Evolutionary conservation across 2,797 vertebrate species (phyloP).

Genomic region (Gadopsis marmoratus): DNA sequence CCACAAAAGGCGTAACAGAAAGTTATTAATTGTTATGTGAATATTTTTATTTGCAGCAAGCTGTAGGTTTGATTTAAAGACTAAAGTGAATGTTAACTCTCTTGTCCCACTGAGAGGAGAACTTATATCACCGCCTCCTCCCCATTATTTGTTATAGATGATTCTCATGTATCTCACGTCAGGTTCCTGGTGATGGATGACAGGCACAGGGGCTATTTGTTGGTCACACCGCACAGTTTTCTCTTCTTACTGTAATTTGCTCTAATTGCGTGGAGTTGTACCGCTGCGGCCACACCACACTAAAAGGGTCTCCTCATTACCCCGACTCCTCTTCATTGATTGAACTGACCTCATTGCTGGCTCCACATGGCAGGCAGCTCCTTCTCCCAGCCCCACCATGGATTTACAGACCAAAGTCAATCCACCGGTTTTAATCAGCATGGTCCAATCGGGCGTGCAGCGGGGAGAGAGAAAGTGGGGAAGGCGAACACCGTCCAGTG

Average conservation of each 20-base stretch:
- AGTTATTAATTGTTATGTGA: neutral
- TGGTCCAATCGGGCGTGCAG: slow-evolving; percentile 57
- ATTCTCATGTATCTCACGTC: slow-evolving; percentile 30
- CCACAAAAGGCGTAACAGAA: neutral
- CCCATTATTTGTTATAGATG: slow-evolving; percentile 14
- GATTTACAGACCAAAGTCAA: slow-evolving; percentile 85
- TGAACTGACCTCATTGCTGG: slow-evolving; percentile 75
- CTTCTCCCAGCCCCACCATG: slow-evolving; percentile 63
- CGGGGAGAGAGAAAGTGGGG: neutral
- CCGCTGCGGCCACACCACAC: slow-evolving; percentile 14
- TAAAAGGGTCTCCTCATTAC: slow-evolving; percentile 74
- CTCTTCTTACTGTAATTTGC: slow-evolving; percentile 56
- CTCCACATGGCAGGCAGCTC: slow-evolving; percentile 69
- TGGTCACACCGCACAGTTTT: slow-evolving; percentile 32
- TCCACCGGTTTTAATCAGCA: slow-evolving; percentile 79
- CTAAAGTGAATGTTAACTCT: neutral
- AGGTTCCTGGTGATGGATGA: slow-evolving; percentile 42
- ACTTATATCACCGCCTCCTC: neutral
- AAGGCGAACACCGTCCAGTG: slow-evolving; percentile 25
- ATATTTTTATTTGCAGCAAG: neutral
- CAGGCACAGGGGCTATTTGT: slow-evolving; percentile 28
- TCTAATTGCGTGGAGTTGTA: slow-evolving; percentile 63
- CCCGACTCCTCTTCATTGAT: slow-evolving; percentile 77
- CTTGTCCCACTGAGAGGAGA: slow-evolving; percentile 15
- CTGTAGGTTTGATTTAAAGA: slow-evolving; percentile 28